Conservation (phyloP, 2,113 vertebrate species). For the Calyptommatus sinebrachiatus region DNA sequence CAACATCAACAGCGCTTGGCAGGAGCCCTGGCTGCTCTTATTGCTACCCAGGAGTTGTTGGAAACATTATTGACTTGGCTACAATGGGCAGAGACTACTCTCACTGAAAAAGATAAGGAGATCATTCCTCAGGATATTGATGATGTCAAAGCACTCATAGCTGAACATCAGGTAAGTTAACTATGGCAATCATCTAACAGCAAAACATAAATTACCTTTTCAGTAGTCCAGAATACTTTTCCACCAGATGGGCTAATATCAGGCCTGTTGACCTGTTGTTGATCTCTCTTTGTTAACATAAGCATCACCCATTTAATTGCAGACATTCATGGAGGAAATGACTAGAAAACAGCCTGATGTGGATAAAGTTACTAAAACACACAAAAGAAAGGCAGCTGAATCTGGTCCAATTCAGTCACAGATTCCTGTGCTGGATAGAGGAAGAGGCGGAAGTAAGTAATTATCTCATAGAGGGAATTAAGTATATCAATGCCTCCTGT, state of each 20-base stretch:
- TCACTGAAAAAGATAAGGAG: conserved; percentile 91
- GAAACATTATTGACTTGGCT: conserved; percentile 91
- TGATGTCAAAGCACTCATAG: conserved; percentile 91
- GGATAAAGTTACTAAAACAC: conserved; percentile 96
- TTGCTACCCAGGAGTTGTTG: conserved; percentile 88
- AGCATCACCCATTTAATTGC: conserved; percentile 41
- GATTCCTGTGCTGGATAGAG: conserved; percentile 92
- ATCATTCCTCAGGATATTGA: conserved; percentile 90
- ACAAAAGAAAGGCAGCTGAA: conserved; percentile 87
- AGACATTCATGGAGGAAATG: conserved; percentile 99
- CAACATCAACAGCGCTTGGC: conserved; percentile 92
- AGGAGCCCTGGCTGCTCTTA: conserved; percentile 83
- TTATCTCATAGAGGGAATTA: conserved; percentile 4
- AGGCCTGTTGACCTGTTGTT: too few relatives aligned
- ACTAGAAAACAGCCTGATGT: conserved; percentile 98
- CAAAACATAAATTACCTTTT: too few relatives aligned
- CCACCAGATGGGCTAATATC: too few relatives aligned
- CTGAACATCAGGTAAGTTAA: conserved; percentile 88
- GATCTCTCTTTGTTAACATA: conserved; percentile 32
- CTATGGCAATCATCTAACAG: background rate
- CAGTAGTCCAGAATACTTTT: too few relatives aligned
- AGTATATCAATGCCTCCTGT: background rate
- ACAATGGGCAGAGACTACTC: conserved; percentile 92
- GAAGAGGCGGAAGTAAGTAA: conserved; percentile 86
- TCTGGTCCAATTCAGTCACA: conserved; percentile 82